A percentile compares a stretch with the other conserved stretches of the same genome.
phyloP scores from a whole-genome alignment of 53 echinoderm and acorn worm species.

The Henricia sp. region DNA sequence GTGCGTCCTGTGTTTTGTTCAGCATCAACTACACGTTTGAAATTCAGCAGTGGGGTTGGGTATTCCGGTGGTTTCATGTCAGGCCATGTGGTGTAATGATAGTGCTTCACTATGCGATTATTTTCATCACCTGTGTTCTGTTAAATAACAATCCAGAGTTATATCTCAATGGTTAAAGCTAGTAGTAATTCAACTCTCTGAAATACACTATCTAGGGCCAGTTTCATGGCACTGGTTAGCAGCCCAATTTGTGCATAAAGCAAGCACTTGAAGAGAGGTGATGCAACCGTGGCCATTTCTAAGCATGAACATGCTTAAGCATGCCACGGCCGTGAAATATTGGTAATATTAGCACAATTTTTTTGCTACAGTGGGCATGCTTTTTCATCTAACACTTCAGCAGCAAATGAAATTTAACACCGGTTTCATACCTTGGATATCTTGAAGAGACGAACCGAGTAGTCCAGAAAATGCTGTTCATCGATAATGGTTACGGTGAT shows the following conservation, averaged over 20 bases:
- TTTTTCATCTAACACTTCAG: too few relatives aligned
- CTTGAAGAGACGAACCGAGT: not conserved
- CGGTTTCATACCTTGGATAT: not conserved
- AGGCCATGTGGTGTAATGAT: not conserved
- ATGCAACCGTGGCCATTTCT: too few relatives aligned
- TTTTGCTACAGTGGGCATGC: too few relatives aligned
- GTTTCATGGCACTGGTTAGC: too few relatives aligned
- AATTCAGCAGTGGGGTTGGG: slow-evolving; percentile 64
- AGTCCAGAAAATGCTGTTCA: not conserved
- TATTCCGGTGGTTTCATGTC: not conserved
- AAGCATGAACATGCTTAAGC: too few relatives aligned
- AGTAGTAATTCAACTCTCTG: too few relatives aligned
- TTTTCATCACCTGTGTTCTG: not conserved
- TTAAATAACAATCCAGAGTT: not conserved
- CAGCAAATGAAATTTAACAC: not conserved
- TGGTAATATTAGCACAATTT: too few relatives aligned
- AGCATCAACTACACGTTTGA: slow-evolving; percentile 36
- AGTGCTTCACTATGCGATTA: not conserved
- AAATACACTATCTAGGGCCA: too few relatives aligned
- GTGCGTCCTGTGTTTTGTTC: slow-evolving; percentile 49
- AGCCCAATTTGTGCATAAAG: too few relatives aligned
- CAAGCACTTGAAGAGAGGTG: too few relatives aligned
- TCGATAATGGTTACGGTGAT: not conserved
- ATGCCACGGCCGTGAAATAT: too few relatives aligned
- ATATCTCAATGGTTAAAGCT: too few relatives aligned